Conservation (phyloP, 2,888 invertebrate genomes). For the Acleris literana region DNA sequence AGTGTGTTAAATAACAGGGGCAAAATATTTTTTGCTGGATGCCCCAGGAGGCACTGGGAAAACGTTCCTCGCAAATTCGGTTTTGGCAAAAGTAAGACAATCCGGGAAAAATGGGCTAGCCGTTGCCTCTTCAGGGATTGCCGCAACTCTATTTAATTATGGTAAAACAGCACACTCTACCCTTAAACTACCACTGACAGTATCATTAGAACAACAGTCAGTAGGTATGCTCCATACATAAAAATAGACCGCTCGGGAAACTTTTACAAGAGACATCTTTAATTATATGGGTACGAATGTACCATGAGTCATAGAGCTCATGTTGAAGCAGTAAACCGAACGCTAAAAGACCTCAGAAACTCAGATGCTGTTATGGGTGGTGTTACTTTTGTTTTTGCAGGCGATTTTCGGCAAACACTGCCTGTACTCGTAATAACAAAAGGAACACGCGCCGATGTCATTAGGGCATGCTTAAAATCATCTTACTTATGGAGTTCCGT, state of each 20-base stretch:
- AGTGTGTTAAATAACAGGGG: background rate
- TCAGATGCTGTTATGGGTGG: too few relatives aligned
- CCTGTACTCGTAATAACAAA: too few relatives aligned
- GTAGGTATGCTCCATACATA: too few relatives aligned
- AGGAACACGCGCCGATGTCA: background rate
- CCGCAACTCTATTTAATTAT: conserved; percentile 35
- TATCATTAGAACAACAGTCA: background rate
- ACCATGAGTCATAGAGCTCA: conserved; percentile 41
- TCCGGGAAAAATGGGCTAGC: conserved; percentile 26
- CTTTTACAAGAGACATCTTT: conserved; percentile 45
- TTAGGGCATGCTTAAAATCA: background rate
- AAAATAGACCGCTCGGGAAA: conserved; percentile 24
- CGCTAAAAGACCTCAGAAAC: conserved; percentile 36
- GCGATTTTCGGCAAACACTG: too few relatives aligned
- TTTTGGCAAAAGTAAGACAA: conserved; percentile 34
- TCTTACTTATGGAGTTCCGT: background rate
- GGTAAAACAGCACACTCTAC: conserved; percentile 35
- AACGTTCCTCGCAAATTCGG: conserved; percentile 3
- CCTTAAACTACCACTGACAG: conserved; percentile 38
- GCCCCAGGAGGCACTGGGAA: background rate
- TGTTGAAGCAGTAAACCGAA: conserved; percentile 37
- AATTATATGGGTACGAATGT: conserved; percentile 42
- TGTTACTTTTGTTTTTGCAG: too few relatives aligned
- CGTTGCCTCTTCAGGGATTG: conserved; percentile 38
- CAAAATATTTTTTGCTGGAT: background rate